Conservation (phyloP, 2,888 invertebrate genomes). For the Bugulina stolonifera region DNA sequence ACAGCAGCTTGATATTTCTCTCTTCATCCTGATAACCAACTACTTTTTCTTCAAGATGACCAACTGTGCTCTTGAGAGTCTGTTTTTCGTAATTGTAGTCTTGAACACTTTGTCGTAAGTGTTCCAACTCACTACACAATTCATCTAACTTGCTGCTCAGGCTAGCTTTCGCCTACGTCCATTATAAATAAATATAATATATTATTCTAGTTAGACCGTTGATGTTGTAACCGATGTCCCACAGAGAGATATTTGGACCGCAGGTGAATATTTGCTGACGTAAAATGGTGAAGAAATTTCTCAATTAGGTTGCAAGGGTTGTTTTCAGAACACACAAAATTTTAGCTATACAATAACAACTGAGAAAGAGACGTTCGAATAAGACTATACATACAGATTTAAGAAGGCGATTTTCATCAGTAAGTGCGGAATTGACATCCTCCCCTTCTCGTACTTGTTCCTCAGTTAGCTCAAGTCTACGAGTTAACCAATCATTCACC, state of each 20-base stretch:
- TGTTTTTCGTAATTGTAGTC: slow-evolving; percentile 18
- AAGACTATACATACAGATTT: neutral
- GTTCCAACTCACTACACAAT: slow-evolving; percentile 6
- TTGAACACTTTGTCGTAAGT: neutral
- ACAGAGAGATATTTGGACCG: too few relatives aligned
- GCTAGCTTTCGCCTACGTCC: neutral
- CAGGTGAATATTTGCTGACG: too few relatives aligned
- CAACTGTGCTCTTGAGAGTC: neutral
- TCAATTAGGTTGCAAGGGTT: too few relatives aligned
- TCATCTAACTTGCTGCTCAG: neutral
- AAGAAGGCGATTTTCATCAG: slow-evolving; percentile 1
- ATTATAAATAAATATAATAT: too few relatives aligned
- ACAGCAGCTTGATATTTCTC: neutral
- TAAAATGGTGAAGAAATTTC: too few relatives aligned
- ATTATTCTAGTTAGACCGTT: too few relatives aligned
- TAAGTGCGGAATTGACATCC: neutral
- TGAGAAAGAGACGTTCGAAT: too few relatives aligned
- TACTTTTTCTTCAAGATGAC: neutral
- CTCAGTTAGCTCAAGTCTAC: slow-evolving; percentile 1
- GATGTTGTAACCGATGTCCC: too few relatives aligned
- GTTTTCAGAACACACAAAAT: too few relatives aligned
- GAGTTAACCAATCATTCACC: neutral
- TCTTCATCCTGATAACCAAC: neutral
- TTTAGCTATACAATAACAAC: too few relatives aligned
- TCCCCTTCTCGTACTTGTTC: slow-evolving; percentile 24